Evolutionary conservation across 2,113 vertebrate genomes (phyloP), one percentile per base, ranked within the genome.

Genomic region (Furnarius figulus): DNA sequence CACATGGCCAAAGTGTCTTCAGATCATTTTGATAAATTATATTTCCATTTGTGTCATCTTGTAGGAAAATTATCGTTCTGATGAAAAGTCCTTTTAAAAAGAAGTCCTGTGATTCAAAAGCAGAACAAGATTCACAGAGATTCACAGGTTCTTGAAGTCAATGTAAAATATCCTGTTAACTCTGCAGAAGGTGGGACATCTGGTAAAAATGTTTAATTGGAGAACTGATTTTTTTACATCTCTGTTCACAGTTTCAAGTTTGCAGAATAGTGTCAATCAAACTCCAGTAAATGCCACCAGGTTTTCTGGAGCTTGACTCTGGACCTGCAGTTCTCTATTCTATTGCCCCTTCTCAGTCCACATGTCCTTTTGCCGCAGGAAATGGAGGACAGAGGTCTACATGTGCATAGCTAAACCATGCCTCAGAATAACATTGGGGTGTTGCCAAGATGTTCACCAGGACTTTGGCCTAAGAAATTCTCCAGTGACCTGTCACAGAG

Each of bases 221-320:
- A 85, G 11, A 46, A 61, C 12, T 31, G 33, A 10, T 28, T 89
- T 87, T 87, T 85, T 89, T 8, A 33, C 15, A 27, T 61, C 10
- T 79, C 31, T 70, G 33, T 18, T 42, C 4, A 1, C 19, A 58
- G 37, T 59, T 66, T 89, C 59, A 81, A 66, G 11, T 84, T 88
- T 91, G 20, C 33, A 65, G 31, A 10, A 61, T 5, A 35, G 6
- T 28, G 65, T 49, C 56, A 65, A 6, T 15, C 35, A 58, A 71
- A 49, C 4, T 50, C 16, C 47, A 52, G 0, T 17, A 18, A 68
- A 6, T 33, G 12, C 14, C 27, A 50, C 14, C 14, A 5, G 24
- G 22, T n/a, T 78, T 74, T 3, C 17, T 71, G 44, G 33, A 77
- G 10, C 13, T 89, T 35, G 3, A 44, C 20, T 17, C 55, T 46